These are phyloP conservation scores for Zaprionus vittiger DNA, from an alignment of 1,140 invertebrate species.

Conservation along the genomic window DNA sequence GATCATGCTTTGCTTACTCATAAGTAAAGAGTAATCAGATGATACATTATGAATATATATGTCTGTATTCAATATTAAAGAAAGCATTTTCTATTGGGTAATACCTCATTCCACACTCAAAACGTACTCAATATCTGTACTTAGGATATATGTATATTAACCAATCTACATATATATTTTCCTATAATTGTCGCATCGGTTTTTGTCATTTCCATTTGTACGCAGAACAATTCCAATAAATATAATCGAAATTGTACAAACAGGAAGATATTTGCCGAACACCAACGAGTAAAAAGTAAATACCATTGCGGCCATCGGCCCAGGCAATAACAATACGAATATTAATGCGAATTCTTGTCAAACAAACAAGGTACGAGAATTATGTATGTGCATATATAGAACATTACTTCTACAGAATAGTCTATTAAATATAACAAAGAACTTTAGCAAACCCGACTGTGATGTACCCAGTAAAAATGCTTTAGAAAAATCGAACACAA, in stretches of 20 bases:
- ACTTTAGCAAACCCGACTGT: not conserved
- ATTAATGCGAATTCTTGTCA: slow-evolving; percentile 14
- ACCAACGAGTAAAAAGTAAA: not conserved
- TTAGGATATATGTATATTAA: not conserved
- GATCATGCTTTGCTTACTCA: too few species aligned
- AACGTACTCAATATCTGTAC: not conserved
- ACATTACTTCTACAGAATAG: not conserved
- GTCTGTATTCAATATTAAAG: not conserved
- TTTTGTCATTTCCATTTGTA: slow-evolving; percentile 24
- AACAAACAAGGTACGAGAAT: not conserved
- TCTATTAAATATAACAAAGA: not conserved
- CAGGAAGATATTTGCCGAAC: slow-evolving; percentile 46
- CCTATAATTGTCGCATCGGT: slow-evolving; percentile 3
- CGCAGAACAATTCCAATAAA: slow-evolving; percentile 35
- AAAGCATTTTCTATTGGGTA: not conserved
- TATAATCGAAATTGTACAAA: slow-evolving; percentile 39
- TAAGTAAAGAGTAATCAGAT: too few species aligned
- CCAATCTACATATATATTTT: not conserved
- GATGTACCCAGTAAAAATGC: not conserved
- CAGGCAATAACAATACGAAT: slow-evolving; percentile 14
- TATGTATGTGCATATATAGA: not conserved
- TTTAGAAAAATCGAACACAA: too few species aligned
- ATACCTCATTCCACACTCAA: not conserved
- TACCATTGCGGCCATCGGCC: not conserved
- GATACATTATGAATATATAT: too few species aligned